phyloP scores from a whole-genome alignment of 2,888 invertebrate species.

The Tiliacea citrago region DNA sequence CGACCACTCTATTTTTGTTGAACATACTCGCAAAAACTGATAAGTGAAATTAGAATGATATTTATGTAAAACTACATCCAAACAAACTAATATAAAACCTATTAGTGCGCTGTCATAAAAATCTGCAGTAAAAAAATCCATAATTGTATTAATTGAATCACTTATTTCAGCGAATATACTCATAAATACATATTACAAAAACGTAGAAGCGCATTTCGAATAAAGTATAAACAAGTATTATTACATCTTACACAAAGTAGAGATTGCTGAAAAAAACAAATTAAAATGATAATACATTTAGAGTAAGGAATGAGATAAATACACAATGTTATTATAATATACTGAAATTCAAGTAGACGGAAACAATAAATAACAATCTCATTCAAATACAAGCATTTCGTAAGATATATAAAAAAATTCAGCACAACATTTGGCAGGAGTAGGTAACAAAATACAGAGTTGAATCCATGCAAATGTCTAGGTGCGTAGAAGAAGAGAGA shows the following conservation, averaged over 20 bases:
- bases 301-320: background rate
- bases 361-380: slow-evolving; percentile 12
- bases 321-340: slow-evolving; percentile 11
- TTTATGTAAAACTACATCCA: background rate
- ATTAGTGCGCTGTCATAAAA: background rate
- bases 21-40: background rate
- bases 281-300: slow-evolving; percentile 10
- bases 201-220: background rate
- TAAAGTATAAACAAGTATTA: background rate
- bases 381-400: slow-evolving; percentile 19
- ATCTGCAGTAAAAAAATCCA: background rate
- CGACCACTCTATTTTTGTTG: background rate
- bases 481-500: slow-evolving; percentile 26
- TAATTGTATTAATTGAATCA: background rate
- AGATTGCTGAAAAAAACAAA: background rate
- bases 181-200: background rate
- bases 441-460: slow-evolving; percentile 5
- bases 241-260: background rate
- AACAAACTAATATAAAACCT: background rate
- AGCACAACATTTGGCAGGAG: slow-evolving; percentile 22
- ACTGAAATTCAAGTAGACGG: slow-evolving; percentile 3
- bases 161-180: background rate
- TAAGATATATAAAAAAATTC: slow-evolving; percentile 34
- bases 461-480: slow-evolving; percentile 31
- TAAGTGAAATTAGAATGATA: background rate